Evolutionary conservation across 2,113 vertebrate species (phyloP), one percentile per base, ranked within the genome.

Genomic region (Myotis lucifugus): DNA sequence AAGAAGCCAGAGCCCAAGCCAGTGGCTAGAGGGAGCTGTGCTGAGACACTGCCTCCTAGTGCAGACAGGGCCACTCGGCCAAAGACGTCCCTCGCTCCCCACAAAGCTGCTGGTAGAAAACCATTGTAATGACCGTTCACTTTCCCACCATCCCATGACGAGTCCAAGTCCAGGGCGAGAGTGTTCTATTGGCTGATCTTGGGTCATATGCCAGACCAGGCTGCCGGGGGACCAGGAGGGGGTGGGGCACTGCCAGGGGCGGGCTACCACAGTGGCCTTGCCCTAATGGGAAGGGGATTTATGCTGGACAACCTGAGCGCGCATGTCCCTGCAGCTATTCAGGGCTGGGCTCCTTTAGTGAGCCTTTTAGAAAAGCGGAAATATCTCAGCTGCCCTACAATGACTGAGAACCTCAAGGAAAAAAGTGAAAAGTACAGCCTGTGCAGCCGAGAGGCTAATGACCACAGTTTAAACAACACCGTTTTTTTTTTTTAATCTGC

Each of bases 321-420:
- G 48, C 34, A 54, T 67, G 19, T n/a, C 42, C 59, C 74, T 42
- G 21, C 21, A 78, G 34, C 95, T 52, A 3, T 25, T 8, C 76
- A 73, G 18, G 88, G 77, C 81, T 87, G 0, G 9, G 83, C 70
- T 67, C 77, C 74, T 88, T 70, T 67, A 27, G 74, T 81, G 92
- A 72, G 69, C 1, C 64, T 94, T 95, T 73, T 70, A 73, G 84
- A 18, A 91, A 95, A 92, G 88, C 73, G 83, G 95, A 96, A 95
- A 96, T 1, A 12, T 59, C 59, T 88, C 5, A 19, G 64, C 59
- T 72, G 0, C 85, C 70, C 97, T 94, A 56, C 92, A 96, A 97
- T 97, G 97, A 92, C 8, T 84, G 77, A 19, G 82, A 84, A 83
- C 90, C 88, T 97, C 95, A 84, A 93, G 95, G 96, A 85, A 95